Conservation (phyloP, 2,797 vertebrate genomes). For the Poecilia gillii region DNA sequence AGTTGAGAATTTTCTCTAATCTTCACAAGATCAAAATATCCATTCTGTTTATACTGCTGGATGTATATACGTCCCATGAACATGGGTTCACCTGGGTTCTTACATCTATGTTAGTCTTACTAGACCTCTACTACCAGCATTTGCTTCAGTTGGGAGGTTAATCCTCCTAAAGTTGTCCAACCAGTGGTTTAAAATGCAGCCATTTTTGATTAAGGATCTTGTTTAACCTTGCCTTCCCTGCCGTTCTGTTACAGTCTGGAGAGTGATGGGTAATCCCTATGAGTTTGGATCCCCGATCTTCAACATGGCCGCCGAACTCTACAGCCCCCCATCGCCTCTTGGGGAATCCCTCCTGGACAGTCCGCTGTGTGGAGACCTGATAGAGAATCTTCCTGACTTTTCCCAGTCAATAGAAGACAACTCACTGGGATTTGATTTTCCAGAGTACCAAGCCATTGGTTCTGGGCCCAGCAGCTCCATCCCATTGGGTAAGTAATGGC, state of each 20-base stretch:
- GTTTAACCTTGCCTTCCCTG: background rate
- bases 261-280: slow-evolving; percentile 52
- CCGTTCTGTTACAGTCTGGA: slow-evolving; percentile 60
- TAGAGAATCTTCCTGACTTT: slow-evolving; percentile 88
- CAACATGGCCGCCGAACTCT: slow-evolving; percentile 85
- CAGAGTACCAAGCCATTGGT: slow-evolving; percentile 86
- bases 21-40: no score
- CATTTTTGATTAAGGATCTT: background rate
- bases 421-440: slow-evolving; percentile 83
- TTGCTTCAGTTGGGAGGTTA: background rate
- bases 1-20: background rate
- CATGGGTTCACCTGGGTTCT: background rate
- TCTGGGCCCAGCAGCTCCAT: slow-evolving; percentile 84
- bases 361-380: slow-evolving; percentile 89
- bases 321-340: slow-evolving; percentile 85
- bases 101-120: background rate
- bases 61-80: no score
- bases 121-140: background rate
- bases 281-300: slow-evolving; percentile 29
- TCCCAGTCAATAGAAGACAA: slow-evolving; percentile 87
- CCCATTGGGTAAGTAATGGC: slow-evolving; percentile 72
- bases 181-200: background rate
- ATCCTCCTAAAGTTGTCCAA: background rate
- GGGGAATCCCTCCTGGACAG: slow-evolving; percentile 87
- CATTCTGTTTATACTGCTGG: no score